These are phyloP conservation scores for Galerucella nymphaeae DNA, from an alignment of 2,888 invertebrate species.

Conservation along the genomic window DNA sequence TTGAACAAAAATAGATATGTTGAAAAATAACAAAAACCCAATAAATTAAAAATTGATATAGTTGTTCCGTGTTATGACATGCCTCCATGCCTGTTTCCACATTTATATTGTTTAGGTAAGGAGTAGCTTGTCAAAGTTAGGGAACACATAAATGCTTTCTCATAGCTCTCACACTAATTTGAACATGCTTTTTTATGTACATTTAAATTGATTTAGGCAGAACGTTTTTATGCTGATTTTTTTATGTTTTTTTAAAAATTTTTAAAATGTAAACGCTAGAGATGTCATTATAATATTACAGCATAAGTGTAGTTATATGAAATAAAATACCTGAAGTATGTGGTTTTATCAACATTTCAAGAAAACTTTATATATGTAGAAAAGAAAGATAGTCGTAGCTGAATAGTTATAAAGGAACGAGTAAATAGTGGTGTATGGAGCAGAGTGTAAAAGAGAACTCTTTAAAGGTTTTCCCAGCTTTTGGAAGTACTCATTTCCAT, in stretches of 20 bases:
- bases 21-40: not conserved
- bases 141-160: constrained; percentile 33
- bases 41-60: constrained; percentile 7
- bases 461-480: no score
- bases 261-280: not conserved
- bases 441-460: no score
- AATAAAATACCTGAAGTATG: no score
- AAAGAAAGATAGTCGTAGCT: not conserved
- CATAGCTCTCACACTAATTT: constrained; percentile 32
- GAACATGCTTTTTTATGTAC: constrained; percentile 40
- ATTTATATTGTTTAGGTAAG: constrained; percentile 29
- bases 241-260: not conserved
- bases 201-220: not conserved
- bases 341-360: no score
- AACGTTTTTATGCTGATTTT: not conserved
- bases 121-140: constrained; percentile 29
- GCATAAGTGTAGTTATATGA: not conserved
- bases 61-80: constrained; percentile 47
- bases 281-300: not conserved
- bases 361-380: no score
- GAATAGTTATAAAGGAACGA: not conserved
- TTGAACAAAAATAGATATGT: not conserved
- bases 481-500: no score
- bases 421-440: no score
- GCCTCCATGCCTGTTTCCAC: constrained; percentile 43